Percentiles rank a stretch among this genome's conserved stretches.
Conservation (phyloP, 2,888 invertebrate genomes). For the Tenodera sinensis region DNA sequence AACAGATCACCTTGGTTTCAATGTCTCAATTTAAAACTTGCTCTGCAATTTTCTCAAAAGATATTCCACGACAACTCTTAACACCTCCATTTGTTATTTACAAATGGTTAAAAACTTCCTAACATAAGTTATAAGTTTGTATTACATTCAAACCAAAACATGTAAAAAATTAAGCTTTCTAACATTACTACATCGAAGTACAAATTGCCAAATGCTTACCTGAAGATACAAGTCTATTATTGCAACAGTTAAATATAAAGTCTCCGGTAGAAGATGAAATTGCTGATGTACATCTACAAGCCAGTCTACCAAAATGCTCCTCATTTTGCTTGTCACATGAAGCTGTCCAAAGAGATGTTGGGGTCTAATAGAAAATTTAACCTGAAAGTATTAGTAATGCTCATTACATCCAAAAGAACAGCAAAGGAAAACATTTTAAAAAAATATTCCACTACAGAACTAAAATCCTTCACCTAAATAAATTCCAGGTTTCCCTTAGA, state of each 20-base stretch:
- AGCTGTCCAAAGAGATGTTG: conserved; percentile 66
- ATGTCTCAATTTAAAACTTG: too few species aligned
- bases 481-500: too few species aligned
- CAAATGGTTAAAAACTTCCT: too few species aligned
- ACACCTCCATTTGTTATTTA: too few species aligned
- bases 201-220: conserved; percentile 44
- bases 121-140: too few species aligned
- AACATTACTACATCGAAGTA: background rate
- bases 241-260: conserved; percentile 82
- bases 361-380: conserved; percentile 58
- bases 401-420: background rate
- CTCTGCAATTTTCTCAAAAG: too few species aligned
- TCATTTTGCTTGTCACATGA: conserved; percentile 75
- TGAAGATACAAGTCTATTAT: conserved; percentile 88
- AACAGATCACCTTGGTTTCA: too few species aligned
- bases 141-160: too few species aligned
- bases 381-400: conserved; percentile 40
- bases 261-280: conserved; percentile 82
- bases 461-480: too few species aligned
- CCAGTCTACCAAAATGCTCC: conserved; percentile 89
- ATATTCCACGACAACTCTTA: too few species aligned
- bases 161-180: background rate
- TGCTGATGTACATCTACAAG: conserved; percentile 85
- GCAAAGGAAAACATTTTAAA: too few species aligned
- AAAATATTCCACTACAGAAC: too few species aligned